phyloP scores from a whole-genome alignment of 2,797 vertebrate species.

The Phrynocephalus forsythii region DNA sequence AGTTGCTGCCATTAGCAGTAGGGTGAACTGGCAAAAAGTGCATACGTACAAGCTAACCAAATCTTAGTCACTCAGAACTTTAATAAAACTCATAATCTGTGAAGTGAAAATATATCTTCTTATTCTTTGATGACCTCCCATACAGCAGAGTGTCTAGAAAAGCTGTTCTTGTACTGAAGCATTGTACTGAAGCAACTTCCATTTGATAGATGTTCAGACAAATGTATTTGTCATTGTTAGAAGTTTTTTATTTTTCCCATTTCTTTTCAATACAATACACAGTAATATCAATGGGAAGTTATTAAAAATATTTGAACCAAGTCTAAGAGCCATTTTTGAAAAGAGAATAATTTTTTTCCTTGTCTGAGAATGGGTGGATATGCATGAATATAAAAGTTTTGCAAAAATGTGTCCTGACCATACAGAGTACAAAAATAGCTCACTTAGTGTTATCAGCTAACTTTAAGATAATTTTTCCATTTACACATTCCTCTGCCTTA shows the following conservation, averaged over 20 bases:
- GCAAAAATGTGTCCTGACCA: conserved; percentile 21
- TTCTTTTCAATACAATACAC: too few species aligned
- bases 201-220: conserved; percentile 62
- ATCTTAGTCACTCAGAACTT: conserved; percentile 72
- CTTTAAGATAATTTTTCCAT: conserved; percentile 41
- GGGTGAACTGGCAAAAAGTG: conserved; percentile 66
- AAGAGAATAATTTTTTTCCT: conserved; percentile 51
- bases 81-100: conserved; percentile 67
- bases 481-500: conserved; percentile 20
- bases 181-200: conserved; percentile 60
- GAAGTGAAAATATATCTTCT: conserved; percentile 71
- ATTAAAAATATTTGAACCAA: too few species aligned
- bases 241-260: too few species aligned
- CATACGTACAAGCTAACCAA: conserved; percentile 66
- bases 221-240: too few species aligned
- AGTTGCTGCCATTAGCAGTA: conserved; percentile 72
- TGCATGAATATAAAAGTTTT: conserved; percentile 25
- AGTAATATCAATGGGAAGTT: too few species aligned
- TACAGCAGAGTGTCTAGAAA: conserved; percentile 65
- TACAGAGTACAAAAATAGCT: conserved; percentile 39
- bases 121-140: conserved; percentile 64
- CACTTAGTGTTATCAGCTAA: conserved; percentile 38
- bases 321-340: too few species aligned
- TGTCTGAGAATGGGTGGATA: conserved; percentile 46
- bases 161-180: conserved; percentile 60